phyloP scores from a whole-genome alignment of 2,888 invertebrate species.

The Parnassius mnemosyne region DNA sequence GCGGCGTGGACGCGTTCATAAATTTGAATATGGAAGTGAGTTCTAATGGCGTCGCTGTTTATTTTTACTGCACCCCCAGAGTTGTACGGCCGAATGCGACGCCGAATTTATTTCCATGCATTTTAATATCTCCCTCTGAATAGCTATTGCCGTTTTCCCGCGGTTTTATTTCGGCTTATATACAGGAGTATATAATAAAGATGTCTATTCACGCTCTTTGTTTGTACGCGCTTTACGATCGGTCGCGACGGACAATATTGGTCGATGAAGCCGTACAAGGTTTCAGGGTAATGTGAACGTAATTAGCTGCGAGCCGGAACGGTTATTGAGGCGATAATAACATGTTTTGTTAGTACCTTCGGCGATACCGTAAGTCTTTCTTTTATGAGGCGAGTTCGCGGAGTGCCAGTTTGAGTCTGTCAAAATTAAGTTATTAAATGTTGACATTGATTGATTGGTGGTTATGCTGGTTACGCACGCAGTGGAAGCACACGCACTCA shows the following conservation, averaged over 20 bases:
- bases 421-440: constrained; percentile 74
- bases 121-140: constrained; percentile 81
- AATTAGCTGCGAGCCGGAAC: constrained; percentile 51
- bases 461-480: constrained; percentile 55
- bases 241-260: constrained; percentile 64
- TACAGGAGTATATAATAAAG: constrained; percentile 44
- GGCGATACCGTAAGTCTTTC: constrained; percentile 59
- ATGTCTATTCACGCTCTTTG: constrained; percentile 51
- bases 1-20: constrained; percentile 72
- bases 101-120: constrained; percentile 82
- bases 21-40: constrained; percentile 82
- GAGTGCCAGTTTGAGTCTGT: constrained; percentile 49
- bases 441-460: constrained; percentile 71
- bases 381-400: constrained; percentile 46
- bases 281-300: constrained; percentile 52
- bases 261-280: constrained; percentile 65
- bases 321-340: constrained; percentile 57
- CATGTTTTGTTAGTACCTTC: constrained; percentile 44
- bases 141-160: constrained; percentile 79
- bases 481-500: constrained; percentile 63
- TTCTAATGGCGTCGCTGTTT: constrained; percentile 81
- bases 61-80: constrained; percentile 81
- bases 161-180: constrained; percentile 71
- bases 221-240: constrained; percentile 68
- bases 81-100: constrained; percentile 80